phyloP scores from a whole-genome alignment of 2,888 invertebrate species.

The Drosophila rellima region DNA sequence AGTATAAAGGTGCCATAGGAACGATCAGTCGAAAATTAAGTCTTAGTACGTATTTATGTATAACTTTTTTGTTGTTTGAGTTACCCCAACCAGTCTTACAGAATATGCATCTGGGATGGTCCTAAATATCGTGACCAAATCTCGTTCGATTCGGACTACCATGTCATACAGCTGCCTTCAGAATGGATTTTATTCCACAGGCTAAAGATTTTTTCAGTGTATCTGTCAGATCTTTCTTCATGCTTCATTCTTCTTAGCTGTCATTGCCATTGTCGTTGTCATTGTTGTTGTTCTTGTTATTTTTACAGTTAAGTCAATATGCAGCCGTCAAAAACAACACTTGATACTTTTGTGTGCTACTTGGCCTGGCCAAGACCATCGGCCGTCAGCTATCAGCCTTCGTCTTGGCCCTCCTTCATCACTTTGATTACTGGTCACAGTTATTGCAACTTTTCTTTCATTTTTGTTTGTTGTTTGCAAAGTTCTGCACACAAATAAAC shows the following conservation, averaged over 20 bases:
- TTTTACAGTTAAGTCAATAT: slow-evolving; percentile 80
- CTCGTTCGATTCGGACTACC: no score
- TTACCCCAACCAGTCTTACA: no score
- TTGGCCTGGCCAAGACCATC: slow-evolving; percentile 47
- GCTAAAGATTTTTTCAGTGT: background rate
- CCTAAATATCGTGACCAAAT: no score
- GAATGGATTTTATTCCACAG: no score
- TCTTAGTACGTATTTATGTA: no score
- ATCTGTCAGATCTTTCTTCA: slow-evolving; percentile 22
- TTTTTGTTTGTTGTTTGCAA: slow-evolving; percentile 49
- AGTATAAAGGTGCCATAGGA: no score
- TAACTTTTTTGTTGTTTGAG: no score
- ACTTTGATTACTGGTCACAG: slow-evolving; percentile 51
- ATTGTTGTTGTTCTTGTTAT: slow-evolving; percentile 44
- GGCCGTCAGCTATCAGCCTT: slow-evolving; percentile 6
- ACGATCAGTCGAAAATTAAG: no score
- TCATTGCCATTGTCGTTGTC: slow-evolving; percentile 22
- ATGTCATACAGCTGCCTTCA: no score
- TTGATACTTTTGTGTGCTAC: slow-evolving; percentile 79
- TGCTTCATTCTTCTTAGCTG: slow-evolving; percentile 35
- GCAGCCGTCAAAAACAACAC: slow-evolving; percentile 82
- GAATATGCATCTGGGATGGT: no score
- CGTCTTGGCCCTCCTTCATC: slow-evolving; percentile 1
- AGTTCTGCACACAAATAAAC: slow-evolving; percentile 57
- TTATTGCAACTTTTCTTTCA: slow-evolving; percentile 73